phyloP scores from a whole-genome alignment of 2,113 vertebrate species.

The Emydocephalus ijimae region DNA sequence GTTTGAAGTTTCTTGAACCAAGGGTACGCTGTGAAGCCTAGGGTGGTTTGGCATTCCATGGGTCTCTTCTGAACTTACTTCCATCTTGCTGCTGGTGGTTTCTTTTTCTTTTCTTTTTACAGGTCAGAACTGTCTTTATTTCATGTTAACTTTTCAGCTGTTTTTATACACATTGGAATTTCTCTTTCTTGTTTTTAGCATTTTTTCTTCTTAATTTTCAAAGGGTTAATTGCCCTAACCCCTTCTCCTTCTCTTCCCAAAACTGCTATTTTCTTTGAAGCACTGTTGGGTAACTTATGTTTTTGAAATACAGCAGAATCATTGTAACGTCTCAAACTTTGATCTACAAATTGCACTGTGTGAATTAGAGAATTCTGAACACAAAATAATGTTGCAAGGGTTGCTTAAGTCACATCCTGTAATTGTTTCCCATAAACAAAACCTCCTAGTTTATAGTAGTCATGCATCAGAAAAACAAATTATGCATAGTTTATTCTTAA shows the following conservation, averaged over 20 bases:
- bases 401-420: not conserved
- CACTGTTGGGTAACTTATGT: not conserved
- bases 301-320: not conserved
- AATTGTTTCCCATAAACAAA: not conserved
- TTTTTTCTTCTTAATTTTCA: not conserved
- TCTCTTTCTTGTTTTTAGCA: not conserved
- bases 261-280: not conserved
- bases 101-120: not conserved
- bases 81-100: not conserved
- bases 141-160: not conserved
- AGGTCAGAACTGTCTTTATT: fast-evolving
- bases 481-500: not conserved
- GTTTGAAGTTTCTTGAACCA: not conserved
- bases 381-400: not conserved
- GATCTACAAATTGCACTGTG: not conserved
- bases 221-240: not conserved
- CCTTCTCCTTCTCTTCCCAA: not conserved
- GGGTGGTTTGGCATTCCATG: not conserved
- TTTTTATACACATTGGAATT: not conserved
- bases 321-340: not conserved
- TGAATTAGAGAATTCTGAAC: not conserved
- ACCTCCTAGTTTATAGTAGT: not conserved
- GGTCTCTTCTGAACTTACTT: not conserved
- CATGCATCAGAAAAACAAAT: not conserved
- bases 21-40: not conserved